phyloP scores from a whole-genome alignment of 2,888 invertebrate species.

The Phengaris alcon region DNA sequence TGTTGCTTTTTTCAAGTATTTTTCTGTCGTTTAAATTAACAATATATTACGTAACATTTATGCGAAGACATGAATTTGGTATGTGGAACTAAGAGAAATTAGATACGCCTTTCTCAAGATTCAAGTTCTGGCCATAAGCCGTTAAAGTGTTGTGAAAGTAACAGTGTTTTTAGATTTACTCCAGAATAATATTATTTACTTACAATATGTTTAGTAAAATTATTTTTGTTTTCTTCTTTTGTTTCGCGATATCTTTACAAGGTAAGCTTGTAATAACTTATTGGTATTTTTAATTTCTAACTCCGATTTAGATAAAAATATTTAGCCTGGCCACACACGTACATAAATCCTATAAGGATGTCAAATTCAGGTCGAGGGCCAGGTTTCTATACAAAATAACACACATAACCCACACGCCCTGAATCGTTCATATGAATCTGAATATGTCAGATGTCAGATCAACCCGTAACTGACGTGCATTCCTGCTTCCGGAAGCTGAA shows the following conservation, averaged over 20 bases:
- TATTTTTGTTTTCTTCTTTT: background rate
- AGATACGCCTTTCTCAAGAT: background rate
- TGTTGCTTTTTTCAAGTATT: background rate
- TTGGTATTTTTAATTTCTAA: background rate
- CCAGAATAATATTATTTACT: background rate
- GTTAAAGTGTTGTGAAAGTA: background rate
- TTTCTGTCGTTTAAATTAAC: background rate
- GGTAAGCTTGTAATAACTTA: background rate
- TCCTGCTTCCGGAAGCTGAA: too few species aligned
- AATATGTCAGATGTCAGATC: too few species aligned
- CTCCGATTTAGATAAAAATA: too few species aligned
- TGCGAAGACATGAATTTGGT: background rate
- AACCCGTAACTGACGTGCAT: too few species aligned
- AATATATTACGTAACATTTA: background rate
- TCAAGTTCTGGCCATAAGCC: background rate
- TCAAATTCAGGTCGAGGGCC: too few species aligned
- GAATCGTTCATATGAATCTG: too few species aligned
- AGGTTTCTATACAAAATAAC: too few species aligned
- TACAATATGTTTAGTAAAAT: background rate
- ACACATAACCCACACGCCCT: too few species aligned
- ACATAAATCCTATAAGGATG: too few species aligned
- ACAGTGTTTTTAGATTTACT: background rate
- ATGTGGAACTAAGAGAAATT: background rate
- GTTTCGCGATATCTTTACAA: background rate
- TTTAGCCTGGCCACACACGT: too few species aligned